phyloP scores from a whole-genome alignment of 2,113 vertebrate species.

The Toxostoma redivivum region DNA sequence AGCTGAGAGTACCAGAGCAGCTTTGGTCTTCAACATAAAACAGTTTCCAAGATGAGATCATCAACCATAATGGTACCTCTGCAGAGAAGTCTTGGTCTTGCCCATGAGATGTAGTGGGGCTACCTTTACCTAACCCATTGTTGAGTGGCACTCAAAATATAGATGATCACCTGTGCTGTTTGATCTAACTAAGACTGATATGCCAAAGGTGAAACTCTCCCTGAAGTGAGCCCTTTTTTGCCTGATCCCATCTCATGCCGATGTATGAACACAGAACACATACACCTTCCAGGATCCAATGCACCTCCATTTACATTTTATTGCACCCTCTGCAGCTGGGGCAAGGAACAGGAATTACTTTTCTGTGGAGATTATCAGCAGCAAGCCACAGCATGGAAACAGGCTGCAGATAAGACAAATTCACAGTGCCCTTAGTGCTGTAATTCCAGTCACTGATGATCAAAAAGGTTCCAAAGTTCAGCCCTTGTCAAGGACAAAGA shows the following conservation, averaged over 20 bases:
- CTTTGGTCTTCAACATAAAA: neutral
- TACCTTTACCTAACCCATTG: neutral
- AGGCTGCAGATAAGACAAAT: neutral
- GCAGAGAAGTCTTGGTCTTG: neutral
- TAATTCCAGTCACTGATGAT: neutral
- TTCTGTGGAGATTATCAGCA: neutral
- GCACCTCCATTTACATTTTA: neutral
- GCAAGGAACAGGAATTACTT: neutral
- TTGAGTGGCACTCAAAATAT: neutral
- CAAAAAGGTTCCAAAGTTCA: neutral
- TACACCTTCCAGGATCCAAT: neutral
- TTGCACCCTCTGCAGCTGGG: neutral
- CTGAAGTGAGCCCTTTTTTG: neutral
- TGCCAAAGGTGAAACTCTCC: neutral
- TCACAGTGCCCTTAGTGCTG: neutral
- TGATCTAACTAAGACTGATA: neutral
- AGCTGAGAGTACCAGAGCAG: neutral
- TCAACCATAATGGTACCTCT: neutral
- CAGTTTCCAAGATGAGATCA: neutral
- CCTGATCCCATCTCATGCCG: neutral
- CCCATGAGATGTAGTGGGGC: neutral
- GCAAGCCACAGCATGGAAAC: neutral
- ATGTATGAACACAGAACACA: accelerated
- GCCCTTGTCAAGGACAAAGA: neutral
- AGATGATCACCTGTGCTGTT: accelerated